Conservation (phyloP, 2,797 vertebrate species). For the Etheostoma perlongum region DNA sequence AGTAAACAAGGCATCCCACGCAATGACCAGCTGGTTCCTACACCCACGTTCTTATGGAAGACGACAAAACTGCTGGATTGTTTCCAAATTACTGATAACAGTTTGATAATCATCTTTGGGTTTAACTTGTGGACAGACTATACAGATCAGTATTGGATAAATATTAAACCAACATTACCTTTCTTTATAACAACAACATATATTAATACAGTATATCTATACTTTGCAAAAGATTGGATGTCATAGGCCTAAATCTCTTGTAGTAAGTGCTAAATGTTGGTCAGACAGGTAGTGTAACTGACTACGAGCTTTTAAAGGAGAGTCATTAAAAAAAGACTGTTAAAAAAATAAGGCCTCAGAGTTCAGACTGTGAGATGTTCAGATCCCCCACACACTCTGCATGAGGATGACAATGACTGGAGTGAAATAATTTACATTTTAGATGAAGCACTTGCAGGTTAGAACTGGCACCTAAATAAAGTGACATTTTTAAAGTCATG, state of each 20-base stretch:
- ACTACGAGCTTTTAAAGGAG: conserved; percentile 45
- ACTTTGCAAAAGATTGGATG: conserved; percentile 28
- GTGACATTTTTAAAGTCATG: conserved; percentile 22
- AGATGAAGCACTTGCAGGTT: conserved; percentile 9
- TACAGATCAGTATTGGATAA: conserved; percentile 1
- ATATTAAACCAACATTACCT: conserved; percentile 9
- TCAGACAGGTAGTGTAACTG: conserved; percentile 54
- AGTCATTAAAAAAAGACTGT: conserved; percentile 33
- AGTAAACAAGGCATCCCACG: conserved; percentile 81
- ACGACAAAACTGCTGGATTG: conserved; percentile 75
- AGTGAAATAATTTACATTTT: conserved; percentile 14
- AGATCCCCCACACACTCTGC: conserved; percentile 26
- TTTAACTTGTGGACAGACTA: conserved; percentile 50
- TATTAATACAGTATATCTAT: neutral
- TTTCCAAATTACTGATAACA: conserved; percentile 74
- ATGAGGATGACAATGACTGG: conserved; percentile 23
- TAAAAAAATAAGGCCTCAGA: conserved; percentile 39
- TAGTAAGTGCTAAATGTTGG: conserved; percentile 47
- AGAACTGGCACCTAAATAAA: conserved; percentile 16
- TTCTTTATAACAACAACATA: neutral
- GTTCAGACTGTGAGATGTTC: conserved; percentile 28
- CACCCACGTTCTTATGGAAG: conserved; percentile 82
- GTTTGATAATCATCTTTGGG: conserved; percentile 65
- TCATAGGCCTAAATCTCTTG: conserved; percentile 14
- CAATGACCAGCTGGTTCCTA: conserved; percentile 85